Base-by-base conservation (phyloP, 1,140 invertebrate species). In the Zaprionus gabonicus region DNA sequence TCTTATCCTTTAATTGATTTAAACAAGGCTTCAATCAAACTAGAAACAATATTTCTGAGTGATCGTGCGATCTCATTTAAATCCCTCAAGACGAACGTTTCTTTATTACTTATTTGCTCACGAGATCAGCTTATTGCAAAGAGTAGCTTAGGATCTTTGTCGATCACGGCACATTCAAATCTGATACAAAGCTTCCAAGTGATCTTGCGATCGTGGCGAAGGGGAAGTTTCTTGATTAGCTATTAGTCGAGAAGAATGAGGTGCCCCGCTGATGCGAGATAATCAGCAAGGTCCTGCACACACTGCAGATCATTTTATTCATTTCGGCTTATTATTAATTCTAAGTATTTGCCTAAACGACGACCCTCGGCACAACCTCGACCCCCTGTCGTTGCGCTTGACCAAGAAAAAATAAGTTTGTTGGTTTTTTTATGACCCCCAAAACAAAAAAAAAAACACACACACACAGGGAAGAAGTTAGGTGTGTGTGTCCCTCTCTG, bases 341-440 rank as follows among this genome's bases (percentile, higher is more conserved):
- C 77, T 31, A 58, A 46, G 53, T 71, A 79, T 82, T 74, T 73
- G 73, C 63, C 63, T 51, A 72, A 74, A 38, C 41, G 57, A 51
- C 38, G 53, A 63, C 59, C 60, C 28, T 36, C 23, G 44, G 34
- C 15, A 23, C 28, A 63, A 57, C 51, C 65, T 65, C 78, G 84
- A 87, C 77, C 80, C 77, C 83, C 81, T 83, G 81, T 81, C 84
- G 84, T 60, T 84, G 81, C 68, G 81, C 84, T 88, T 87, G 84
- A 87, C 84, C 84, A 84, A 70, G 57, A 77, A 72, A 44, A 82
- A 90, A 84, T 83, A 74, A 75, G 73, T 78, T 87, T 83, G 84
- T 87, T 83, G 80, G 81, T 88, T 87, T 83, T 75, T 85, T 87
- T 76, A 87, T 87, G 85, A 88, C 84, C 83, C 55, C 75, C 70